These are phyloP conservation scores for Macropis europaea DNA, from an alignment of 2,888 invertebrate species.

Conservation along the genomic window DNA sequence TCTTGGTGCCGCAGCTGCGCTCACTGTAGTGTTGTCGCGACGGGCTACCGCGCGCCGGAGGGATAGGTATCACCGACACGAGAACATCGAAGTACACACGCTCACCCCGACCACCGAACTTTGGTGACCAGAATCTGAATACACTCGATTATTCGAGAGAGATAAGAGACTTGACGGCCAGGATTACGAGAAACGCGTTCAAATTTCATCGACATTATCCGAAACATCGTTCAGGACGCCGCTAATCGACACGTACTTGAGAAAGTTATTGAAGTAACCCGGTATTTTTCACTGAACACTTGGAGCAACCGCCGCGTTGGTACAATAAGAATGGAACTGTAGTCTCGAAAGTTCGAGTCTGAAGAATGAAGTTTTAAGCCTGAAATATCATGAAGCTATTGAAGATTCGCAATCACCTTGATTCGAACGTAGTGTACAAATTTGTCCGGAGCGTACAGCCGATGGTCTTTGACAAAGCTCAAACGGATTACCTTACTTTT, in stretches of 20 bases:
- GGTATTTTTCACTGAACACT: not conserved
- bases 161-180: constrained; percentile 73
- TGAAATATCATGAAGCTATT: too few relatives aligned
- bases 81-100: constrained; percentile 83
- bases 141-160: constrained; percentile 55
- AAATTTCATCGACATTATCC: constrained; percentile 77
- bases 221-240: constrained; percentile 49
- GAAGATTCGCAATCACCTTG: not conserved
- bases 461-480: constrained; percentile 27
- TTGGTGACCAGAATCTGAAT: constrained; percentile 83
- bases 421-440: constrained; percentile 21
- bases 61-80: constrained; percentile 74
- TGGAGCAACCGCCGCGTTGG: not conserved
- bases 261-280: constrained; percentile 32
- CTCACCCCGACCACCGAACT: constrained; percentile 84
- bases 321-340: too few relatives aligned
- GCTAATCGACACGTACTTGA: constrained; percentile 34
- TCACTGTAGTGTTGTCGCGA: constrained; percentile 80
- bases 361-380: too few relatives aligned
- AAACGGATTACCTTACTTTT: constrained; percentile 25
- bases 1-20: constrained; percentile 82
- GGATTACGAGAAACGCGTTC: constrained; percentile 20
- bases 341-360: too few relatives aligned
- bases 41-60: constrained; percentile 73
- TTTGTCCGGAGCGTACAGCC: constrained; percentile 2